A percentile compares a stretch with the other conserved stretches of the same genome.
phyloP scores from a whole-genome alignment of 2,888 invertebrate species.

The Anorthoa munda region DNA sequence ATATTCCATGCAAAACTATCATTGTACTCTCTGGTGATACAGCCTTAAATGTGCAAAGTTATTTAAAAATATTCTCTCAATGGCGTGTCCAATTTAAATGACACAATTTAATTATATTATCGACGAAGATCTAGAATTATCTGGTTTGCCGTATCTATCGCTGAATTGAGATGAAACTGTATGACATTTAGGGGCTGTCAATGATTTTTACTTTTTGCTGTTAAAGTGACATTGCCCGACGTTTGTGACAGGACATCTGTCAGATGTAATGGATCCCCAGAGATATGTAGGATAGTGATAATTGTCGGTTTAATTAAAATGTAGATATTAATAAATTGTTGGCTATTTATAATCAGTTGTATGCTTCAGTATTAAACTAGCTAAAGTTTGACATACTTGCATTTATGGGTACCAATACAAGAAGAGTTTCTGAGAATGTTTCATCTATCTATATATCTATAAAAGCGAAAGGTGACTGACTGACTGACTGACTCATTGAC shows the following conservation, averaged over 20 bases:
- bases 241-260: constrained; percentile 45
- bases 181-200: constrained; percentile 52
- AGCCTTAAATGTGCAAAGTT: constrained; percentile 54
- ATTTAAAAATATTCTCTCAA: constrained; percentile 57
- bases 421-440: not conserved
- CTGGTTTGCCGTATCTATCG: constrained; percentile 47
- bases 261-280: constrained; percentile 48
- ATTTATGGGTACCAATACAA: not conserved
- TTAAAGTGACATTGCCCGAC: constrained; percentile 48
- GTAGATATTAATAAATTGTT: constrained; percentile 17
- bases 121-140: constrained; percentile 48
- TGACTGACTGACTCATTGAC: too few relatives aligned
- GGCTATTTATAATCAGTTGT: constrained; percentile 14
- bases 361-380: not conserved
- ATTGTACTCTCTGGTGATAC: constrained; percentile 28
- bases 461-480: too few relatives aligned
- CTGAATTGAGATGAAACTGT: constrained; percentile 45
- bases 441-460: too few relatives aligned
- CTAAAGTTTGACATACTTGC: not conserved
- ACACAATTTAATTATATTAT: constrained; percentile 64
- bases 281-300: constrained; percentile 21
- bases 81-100: constrained; percentile 56
- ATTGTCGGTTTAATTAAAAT: constrained; percentile 43
- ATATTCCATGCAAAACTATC: constrained; percentile 37
- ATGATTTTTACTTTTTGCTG: constrained; percentile 20